Base-by-base conservation (phyloP, 2,113 vertebrate genomes). In the Sciurus niger region DNA sequence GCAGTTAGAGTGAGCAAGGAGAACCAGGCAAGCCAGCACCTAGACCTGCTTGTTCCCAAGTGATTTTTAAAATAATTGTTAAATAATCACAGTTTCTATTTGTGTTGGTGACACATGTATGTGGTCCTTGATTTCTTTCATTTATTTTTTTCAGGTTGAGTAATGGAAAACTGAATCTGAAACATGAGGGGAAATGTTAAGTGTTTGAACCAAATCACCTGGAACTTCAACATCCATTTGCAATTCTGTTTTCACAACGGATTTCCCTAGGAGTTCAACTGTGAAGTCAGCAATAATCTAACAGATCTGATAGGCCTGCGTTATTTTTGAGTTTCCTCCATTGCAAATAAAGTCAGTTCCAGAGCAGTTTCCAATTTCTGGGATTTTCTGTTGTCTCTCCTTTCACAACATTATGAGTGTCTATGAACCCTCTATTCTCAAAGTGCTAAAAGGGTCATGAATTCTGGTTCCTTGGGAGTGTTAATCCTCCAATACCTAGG, bases 271-370 rank as follows among this genome's bases (percentile, higher is more conserved):
- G 1, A 37, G 0, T 70, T 40, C 76, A 32, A 32, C 10, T 85
- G 16, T 65, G 84, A 82, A 30, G 11, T 65, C 25, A 78, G 25
- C 80, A 51, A 24, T 14, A 48, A 5, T 55, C 48, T 70, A 14
- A 86, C 7, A 53, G 13, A 53, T 67, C 24, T 58, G 11, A 46
- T 17, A 16, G 40, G 51, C n/a, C 65, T 58, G 28, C 1, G 11
- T 74, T 51, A 58, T 70, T 80, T 73, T 88, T 68, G 60, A 85
- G 18, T 90, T 90, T 84, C 43, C 83, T 91, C 30, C 43, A 73
- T 18, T 85, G 12, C n/a, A 73, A 97, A 97, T 96, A 97, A 97
- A 98, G 20, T 94, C 25, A 32, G 12, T 94, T 96, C 72, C 74
- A 96, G 16, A 92, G 46, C n/a, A 72, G 8, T 10, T 89, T 89